Evolutionary conservation across 2,113 vertebrate species (phyloP), one percentile per base, ranked within the genome.

Genomic region (Chitala chitala): DNA sequence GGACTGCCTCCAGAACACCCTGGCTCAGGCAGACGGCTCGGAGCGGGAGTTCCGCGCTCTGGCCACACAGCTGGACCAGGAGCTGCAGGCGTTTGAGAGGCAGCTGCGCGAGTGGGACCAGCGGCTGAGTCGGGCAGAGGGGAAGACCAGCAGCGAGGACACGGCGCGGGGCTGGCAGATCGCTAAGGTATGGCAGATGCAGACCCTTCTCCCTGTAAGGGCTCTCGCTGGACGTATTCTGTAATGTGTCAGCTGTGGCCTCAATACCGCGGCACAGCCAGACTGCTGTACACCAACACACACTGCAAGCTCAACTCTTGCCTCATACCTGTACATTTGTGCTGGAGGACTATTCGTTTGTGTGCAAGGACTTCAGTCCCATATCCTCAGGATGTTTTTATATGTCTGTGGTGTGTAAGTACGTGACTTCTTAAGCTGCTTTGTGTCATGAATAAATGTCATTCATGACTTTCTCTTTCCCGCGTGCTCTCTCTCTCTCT

Each of bases 31-130:
- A 73, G 86, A 91, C 53, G 88, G 93, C 8, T 93, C 93, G 0
- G 95, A 98, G 77, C 91, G 84, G 77, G 94, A 97, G 75, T 96
- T 95, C 59, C 78, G 85, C 0, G 83, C 78, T 15, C 89, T 91
- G 80, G 93, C 83, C 1, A 82, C 84, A 17, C 86, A 78, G 55
- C 90, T 99, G 73, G 94, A 98, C 74, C 89, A 90, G 24, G 92
- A 93, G 56, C 78, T 91, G 74, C 89, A 77, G 72, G 82, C 89
- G 51, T 87, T 97, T 51, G 78, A 87, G 2, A 82, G 24, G 33
- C 87, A 85, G 73, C 90, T 98, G 75, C 82, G 85, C 54, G 81
- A 87, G 77, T 94, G 93, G 88, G 82, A 89, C 2, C 91, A 85
- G 85, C 86, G 91, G 73, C 73, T 98, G 78, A 80, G 81, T 7